These are phyloP conservation scores for Ailurus styani DNA, from an alignment of 2,113 vertebrate genomes.

Conservation along the genomic window DNA sequence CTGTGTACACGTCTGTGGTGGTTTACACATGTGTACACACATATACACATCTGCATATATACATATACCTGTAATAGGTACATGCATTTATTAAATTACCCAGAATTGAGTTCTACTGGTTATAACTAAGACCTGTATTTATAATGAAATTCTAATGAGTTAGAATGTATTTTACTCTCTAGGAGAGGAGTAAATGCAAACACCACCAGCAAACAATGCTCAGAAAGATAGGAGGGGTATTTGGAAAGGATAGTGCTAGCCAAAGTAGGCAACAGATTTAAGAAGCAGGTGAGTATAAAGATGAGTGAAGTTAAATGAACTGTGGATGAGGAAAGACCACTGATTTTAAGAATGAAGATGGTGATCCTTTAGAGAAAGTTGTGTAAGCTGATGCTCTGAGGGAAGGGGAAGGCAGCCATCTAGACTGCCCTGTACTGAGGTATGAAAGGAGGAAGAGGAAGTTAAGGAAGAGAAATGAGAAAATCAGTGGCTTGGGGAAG, in stretches of 20 bases:
- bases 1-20: not conserved
- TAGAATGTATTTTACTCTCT: not conserved
- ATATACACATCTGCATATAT: not conserved
- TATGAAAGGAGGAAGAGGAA: not conserved
- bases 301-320: not conserved
- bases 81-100: not conserved
- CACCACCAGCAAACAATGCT: not conserved
- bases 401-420: accelerated
- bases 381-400: accelerated
- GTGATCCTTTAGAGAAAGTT: not conserved
- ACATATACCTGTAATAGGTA: accelerated
- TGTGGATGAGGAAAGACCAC: not conserved
- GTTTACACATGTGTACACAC: not conserved
- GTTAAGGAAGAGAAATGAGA: not conserved
- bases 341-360: not conserved
- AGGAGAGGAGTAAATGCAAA: not conserved
- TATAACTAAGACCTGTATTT: not conserved
- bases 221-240: not conserved
- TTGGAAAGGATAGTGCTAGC: not conserved
- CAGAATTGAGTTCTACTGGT: not conserved
- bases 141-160: not conserved
- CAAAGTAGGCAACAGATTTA: not conserved
- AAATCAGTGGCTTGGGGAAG: not conserved
- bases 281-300: not conserved
- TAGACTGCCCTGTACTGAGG: too few species aligned